A percentile compares a stretch with the other conserved stretches of the same genome.
phyloP scores from a whole-genome alignment of 1,140 invertebrate species.

The Drosophila melanogaster region Release_6_plus_ISO1_MT NC_004354.4:7864001-7864500 shows the following conservation, averaged over 20 bases:
- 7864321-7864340: constrained; percentile 65
- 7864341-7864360: constrained; percentile 60
- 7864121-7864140: too few species aligned
- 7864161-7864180: constrained; percentile 29
- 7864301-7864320: constrained; percentile 20
- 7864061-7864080: not conserved
- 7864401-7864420: constrained; percentile 57
- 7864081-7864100: too few species aligned
- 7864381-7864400: constrained; percentile 59
- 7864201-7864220: constrained; percentile 59
- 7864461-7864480: not conserved
- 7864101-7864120: too few species aligned
- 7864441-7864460: not conserved
- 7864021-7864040: too few species aligned
- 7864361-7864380: constrained; percentile 53
- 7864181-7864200: constrained; percentile 59
- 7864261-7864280: constrained; percentile 20
- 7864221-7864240: constrained; percentile 79
- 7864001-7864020: not conserved
- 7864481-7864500: not conserved
- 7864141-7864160: not conserved
- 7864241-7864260: constrained; percentile 78
- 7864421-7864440: not conserved
- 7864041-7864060: too few species aligned
- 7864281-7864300: constrained; percentile 1